These are phyloP conservation scores for Pseudomyrmex cubaensis DNA, from an alignment of 1,140 invertebrate genomes.

Conservation along the genomic window DNA sequence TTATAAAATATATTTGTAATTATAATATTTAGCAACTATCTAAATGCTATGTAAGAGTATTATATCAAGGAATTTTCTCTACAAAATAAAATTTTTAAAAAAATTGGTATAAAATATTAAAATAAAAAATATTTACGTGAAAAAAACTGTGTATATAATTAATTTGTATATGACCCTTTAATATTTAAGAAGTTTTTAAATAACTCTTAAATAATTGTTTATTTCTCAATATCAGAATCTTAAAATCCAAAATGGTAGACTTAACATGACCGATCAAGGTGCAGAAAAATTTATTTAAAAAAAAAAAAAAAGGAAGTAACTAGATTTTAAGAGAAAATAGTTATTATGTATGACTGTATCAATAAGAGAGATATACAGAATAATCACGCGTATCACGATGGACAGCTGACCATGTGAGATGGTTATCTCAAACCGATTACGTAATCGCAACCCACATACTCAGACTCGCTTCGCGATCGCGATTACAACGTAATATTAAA, in stretches of 20 bases:
- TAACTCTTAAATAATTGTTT: background rate
- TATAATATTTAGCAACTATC: background rate
- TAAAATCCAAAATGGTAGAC: conserved; percentile 30
- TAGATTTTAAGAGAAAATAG: background rate
- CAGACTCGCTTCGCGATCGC: background rate
- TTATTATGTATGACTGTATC: background rate
- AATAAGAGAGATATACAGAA: background rate
- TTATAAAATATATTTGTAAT: no score
- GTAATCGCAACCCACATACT: conserved; percentile 1
- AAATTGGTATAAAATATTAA: no score
- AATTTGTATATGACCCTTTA: background rate
- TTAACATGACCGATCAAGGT: conserved; percentile 31
- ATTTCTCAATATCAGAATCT: conserved; percentile 7
- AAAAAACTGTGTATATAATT: background rate
- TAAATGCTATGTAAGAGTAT: background rate
- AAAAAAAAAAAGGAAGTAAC: background rate
- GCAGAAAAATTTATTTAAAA: background rate
- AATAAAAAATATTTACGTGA: no score
- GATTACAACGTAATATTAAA: no score
- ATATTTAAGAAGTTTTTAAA: background rate
- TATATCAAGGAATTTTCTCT: background rate
- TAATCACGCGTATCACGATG: background rate
- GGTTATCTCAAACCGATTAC: conserved; percentile 11
- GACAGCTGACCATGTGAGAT: background rate
- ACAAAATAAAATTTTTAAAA: background rate